Conservation (phyloP, 2,888 invertebrate species). For the Mimachlamys varia region DNA sequence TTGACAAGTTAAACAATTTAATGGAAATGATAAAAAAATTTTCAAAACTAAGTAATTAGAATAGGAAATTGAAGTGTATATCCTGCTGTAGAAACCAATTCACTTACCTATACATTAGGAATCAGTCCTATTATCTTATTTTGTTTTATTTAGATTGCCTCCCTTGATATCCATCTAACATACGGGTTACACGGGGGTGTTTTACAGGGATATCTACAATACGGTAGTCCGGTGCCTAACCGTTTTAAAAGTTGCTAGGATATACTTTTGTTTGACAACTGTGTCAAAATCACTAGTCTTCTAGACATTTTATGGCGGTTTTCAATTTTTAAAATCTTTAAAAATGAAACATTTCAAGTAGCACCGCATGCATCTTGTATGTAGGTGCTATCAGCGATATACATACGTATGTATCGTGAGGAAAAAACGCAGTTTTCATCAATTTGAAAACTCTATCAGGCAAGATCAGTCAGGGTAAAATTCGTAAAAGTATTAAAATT, state of each 20-base stretch:
- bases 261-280: constrained; percentile 5
- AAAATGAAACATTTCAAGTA: constrained; percentile 32
- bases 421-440: constrained; percentile 12
- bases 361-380: constrained; percentile 15
- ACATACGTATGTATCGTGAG: not conserved
- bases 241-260: not conserved
- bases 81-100: too few relatives aligned
- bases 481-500: constrained; percentile 35
- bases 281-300: constrained; percentile 11
- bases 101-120: not conserved
- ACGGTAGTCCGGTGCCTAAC: not conserved
- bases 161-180: not conserved
- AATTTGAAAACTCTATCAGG: constrained; percentile 25
- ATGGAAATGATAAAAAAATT: too few relatives aligned
- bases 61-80: too few relatives aligned
- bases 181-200: not conserved
- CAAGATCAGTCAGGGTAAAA: constrained; percentile 11
- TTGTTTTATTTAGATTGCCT: not conserved
- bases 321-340: constrained; percentile 17
- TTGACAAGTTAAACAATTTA: too few relatives aligned
- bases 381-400: not conserved
- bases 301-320: constrained; percentile 22
- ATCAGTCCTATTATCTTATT: not conserved
- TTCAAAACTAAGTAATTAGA: too few relatives aligned
- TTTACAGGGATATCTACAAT: not conserved